Percentiles rank a stretch among this genome's conserved stretches.
Evolutionary conservation across 1,140 invertebrate species (phyloP).

Genomic region (Scaptomyza graminum): DNA sequence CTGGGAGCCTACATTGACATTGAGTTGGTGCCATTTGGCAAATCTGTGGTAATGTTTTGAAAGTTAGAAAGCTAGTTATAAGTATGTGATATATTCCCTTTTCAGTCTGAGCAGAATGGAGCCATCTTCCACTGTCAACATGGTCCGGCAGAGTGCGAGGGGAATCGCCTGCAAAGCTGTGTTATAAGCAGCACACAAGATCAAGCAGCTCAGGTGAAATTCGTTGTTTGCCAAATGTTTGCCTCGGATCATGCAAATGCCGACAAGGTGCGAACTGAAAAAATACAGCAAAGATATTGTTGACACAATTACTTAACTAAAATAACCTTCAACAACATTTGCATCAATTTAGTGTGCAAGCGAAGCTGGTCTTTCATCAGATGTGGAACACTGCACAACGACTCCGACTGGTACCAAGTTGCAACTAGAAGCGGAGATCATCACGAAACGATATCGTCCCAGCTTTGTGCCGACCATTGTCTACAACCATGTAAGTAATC

Average conservation of each 20-base stretch:
- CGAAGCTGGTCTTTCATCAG: conserved; percentile 71
- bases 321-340: conserved; percentile 10
- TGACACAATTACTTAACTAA: conserved; percentile 43
- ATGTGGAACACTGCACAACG: conserved; percentile 82
- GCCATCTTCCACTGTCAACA: conserved; percentile 88
- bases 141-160: conserved; percentile 87
- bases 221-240: conserved; percentile 86
- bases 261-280: conserved; percentile 44
- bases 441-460: conserved; percentile 84
- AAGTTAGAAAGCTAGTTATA: neutral
- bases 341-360: conserved; percentile 84
- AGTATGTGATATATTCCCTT: neutral
- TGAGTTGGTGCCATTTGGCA: conserved; percentile 90
- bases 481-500: conserved; percentile 84
- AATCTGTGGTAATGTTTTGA: conserved; percentile 86
- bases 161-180: conserved; percentile 88
- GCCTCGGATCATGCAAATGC: conserved; percentile 56
- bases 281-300: conserved; percentile 16
- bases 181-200: conserved; percentile 84
- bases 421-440: conserved; percentile 85
- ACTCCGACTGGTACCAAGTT: conserved; percentile 84
- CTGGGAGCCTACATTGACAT: conserved; percentile 85
- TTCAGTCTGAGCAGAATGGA: conserved; percentile 74
- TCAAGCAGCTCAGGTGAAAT: conserved; percentile 83
- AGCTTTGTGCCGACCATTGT: conserved; percentile 86